A percentile compares a stretch with the other conserved stretches of the same genome.
Conservation (phyloP, 2,113 vertebrate species). For the Bubo scandiacus region DNA sequence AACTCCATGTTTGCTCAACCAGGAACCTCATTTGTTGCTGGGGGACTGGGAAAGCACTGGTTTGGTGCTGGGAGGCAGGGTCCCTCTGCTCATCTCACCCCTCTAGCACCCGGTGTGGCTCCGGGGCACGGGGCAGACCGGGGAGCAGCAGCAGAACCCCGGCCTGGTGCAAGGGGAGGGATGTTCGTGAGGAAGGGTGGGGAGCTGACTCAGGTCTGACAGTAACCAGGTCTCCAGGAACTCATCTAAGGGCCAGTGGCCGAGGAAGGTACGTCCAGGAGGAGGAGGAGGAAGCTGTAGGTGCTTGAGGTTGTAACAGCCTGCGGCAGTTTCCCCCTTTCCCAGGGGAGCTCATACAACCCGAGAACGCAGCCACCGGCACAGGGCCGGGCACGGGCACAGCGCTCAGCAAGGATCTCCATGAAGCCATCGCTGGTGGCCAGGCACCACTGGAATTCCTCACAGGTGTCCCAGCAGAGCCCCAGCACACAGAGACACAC, state of each 20-base stretch:
- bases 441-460: background rate
- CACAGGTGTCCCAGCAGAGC: background rate
- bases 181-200: background rate
- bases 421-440: background rate
- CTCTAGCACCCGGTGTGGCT: rapidly evolving
- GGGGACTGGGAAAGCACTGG: background rate
- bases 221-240: background rate
- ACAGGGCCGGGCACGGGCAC: background rate
- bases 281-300: background rate
- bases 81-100: background rate
- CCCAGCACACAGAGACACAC: too few species aligned
- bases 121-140: rapidly evolving
- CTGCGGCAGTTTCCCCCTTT: background rate
- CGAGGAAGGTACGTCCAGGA: background rate
- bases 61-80: background rate
- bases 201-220: background rate
- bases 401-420: background rate
- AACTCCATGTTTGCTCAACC: background rate
- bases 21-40: background rate
- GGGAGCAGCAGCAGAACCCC: background rate
- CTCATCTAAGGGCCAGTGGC: too few species aligned
- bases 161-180: background rate
- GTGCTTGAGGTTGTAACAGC: background rate
- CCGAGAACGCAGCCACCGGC: background rate
- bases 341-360: background rate